Evolutionary conservation across 2,113 vertebrate species (phyloP), one percentile per base, ranked within the genome.

Genomic region (Bubo blakistoni): DNA sequence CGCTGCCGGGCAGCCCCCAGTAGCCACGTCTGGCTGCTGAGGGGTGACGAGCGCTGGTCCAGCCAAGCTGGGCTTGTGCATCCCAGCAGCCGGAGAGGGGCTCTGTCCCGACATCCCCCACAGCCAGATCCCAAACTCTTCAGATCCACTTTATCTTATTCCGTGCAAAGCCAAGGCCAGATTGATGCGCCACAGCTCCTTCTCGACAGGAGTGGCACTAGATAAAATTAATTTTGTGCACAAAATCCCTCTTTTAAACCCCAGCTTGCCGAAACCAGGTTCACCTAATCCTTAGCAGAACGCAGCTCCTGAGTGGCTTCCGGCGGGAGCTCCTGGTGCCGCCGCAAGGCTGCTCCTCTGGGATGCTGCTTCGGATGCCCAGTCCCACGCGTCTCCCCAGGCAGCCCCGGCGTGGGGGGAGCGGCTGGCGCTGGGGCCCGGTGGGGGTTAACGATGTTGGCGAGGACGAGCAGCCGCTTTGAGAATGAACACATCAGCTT

Each of bases 131-230:
- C 76, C 29, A 42, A 18, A 18, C 15, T 21, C 17, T 67, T 27
- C 8, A 1, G 22, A 42, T 24, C 38, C 19, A 5, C 26, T 54
- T 40, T 55, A 49, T 17, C 27, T 80, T 7, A 20, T 20, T 73
- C 52, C 0, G 0, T 11, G 16, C 62, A 80, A 57, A 52, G 26
- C 72, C 3, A 1, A n/a, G 77, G 72, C 25, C 0, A 4, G 34
- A 47, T 1, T 7, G 29, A 30, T 92, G 36, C 57, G 7, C 12
- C 42, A 16, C 36, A 27, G 36, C 57, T 80, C 67, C 22, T 51
- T 22, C 85, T 44, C 3, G 3, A 5, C 4, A 2, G 8, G 72
- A 77, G 62, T 9, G 22, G 52, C 42, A 25, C 36, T 10, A 30
- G 9, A 14, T 80, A 36, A 71, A 52, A 36, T 57, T 13, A n/a